These are phyloP conservation scores for Alcis repandata DNA, from an alignment of 2,888 invertebrate species.

Conservation along the genomic window DNA sequence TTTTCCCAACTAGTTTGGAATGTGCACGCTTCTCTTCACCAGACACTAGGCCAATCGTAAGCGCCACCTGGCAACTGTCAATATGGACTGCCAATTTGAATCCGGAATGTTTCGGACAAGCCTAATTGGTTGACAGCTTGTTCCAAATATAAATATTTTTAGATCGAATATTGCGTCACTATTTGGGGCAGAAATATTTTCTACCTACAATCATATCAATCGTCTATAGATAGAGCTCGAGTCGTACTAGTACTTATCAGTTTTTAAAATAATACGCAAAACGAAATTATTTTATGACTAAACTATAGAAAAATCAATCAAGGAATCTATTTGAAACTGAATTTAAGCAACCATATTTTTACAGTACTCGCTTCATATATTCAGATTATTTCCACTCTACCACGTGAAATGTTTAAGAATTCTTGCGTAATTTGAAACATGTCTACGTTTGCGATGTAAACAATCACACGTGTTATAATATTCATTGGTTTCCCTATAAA, in stretches of 20 bases:
- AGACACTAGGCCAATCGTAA: constrained; percentile 49
- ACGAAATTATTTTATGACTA: no score
- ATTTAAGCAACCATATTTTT: neutral
- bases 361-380: neutral
- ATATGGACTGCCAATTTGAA: constrained; percentile 78
- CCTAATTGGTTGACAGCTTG: constrained; percentile 77
- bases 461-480: constrained; percentile 42
- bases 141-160: constrained; percentile 71
- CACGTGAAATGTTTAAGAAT: constrained; percentile 9
- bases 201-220: no score
- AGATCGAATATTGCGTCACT: constrained; percentile 14
- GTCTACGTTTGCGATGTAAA: constrained; percentile 20
- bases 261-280: neutral
- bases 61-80: constrained; percentile 79
- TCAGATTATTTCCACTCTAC: neutral
- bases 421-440: constrained; percentile 31
- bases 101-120: constrained; percentile 53
- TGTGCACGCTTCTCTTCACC: constrained; percentile 21
- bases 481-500: constrained; percentile 44
- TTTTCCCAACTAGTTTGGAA: constrained; percentile 57
- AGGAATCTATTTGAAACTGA: no score
- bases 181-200: neutral
- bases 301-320: no score
- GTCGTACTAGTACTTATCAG: no score
- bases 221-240: no score